Percentiles rank a stretch among this genome's conserved stretches.
phyloP scores from a whole-genome alignment of 2,888 invertebrate genomes.

The Lochmaea capreae region DNA sequence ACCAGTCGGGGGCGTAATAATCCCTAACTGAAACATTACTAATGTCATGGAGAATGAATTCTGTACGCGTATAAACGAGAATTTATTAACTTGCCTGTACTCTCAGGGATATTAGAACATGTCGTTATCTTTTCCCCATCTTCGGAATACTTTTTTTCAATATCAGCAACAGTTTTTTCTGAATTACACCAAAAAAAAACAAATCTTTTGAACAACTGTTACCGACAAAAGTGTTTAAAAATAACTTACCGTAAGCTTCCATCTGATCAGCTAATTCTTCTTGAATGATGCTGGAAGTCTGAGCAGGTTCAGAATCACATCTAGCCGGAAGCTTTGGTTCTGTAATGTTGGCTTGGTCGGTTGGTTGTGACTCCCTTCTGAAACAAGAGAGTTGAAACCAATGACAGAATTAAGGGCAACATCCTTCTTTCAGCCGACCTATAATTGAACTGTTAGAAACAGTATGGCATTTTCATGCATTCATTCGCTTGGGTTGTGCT shows the following conservation, averaged over 20 bases:
- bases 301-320: not conserved
- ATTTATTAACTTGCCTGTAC: not conserved
- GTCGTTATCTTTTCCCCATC: not conserved
- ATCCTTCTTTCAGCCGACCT: too few species aligned
- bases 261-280: not conserved
- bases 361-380: not conserved
- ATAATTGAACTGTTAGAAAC: too few species aligned
- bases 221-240: too few species aligned
- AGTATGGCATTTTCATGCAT: too few species aligned
- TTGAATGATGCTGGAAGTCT: not conserved
- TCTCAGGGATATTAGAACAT: not conserved
- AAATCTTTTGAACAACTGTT: too few species aligned
- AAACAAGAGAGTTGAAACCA: not conserved
- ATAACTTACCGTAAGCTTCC: not conserved
- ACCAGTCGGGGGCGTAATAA: too few species aligned
- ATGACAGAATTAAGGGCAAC: too few species aligned
- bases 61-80: not conserved
- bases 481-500: too few species aligned
- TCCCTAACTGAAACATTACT: too few species aligned
- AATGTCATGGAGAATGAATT: too few species aligned
- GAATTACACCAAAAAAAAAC: not conserved
- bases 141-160: slow-evolving; percentile 1
- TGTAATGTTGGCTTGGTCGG: not conserved
- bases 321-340: not conserved
- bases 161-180: not conserved